Evolutionary conservation across 1,140 invertebrate genomes (phyloP).

Genomic region (Drosophila rufa): DNA sequence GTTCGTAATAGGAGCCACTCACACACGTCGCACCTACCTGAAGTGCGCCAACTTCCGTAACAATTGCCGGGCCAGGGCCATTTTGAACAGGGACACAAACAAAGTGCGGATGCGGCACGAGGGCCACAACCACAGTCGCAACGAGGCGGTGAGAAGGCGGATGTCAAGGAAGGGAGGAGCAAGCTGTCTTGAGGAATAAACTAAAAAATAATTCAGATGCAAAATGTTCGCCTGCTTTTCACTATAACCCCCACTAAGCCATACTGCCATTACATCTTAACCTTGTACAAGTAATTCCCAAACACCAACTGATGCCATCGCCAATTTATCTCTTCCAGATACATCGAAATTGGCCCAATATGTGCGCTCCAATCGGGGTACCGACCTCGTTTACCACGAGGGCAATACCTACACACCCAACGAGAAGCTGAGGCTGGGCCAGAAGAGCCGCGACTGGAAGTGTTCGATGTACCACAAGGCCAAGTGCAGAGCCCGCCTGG

Average conservation of each 20-base stretch:
- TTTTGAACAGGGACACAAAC: constrained; percentile 64
- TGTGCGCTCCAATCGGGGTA: constrained; percentile 76
- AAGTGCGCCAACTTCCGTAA: constrained; percentile 78
- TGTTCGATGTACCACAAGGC: constrained; percentile 85
- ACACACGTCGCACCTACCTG: constrained; percentile 58
- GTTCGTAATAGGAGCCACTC: constrained; percentile 71
- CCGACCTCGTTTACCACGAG: constrained; percentile 73
- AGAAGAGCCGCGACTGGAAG: constrained; percentile 78
- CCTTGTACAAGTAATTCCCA: neutral
- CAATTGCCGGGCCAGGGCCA: constrained; percentile 73
- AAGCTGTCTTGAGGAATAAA: constrained; percentile 55
- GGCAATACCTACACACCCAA: constrained; percentile 84
- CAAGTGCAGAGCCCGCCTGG: constrained; percentile 76
- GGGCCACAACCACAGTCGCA: constrained; percentile 63
- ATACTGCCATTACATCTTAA: constrained; percentile 18
- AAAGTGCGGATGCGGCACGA: constrained; percentile 56
- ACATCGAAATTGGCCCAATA: constrained; percentile 56
- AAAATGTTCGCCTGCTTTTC: constrained; percentile 62
- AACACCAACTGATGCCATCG: neutral
- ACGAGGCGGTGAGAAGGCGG: neutral
- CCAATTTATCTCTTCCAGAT: constrained; percentile 11
- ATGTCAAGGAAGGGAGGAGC: constrained; percentile 21
- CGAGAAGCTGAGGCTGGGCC: constrained; percentile 70
- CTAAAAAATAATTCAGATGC: constrained; percentile 8
- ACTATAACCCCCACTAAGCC: constrained; percentile 28